Percentiles rank a stretch among this genome's conserved stretches.
Conservation (phyloP, 2,797 vertebrate species). For the Halcyon smyrnensis region DNA sequence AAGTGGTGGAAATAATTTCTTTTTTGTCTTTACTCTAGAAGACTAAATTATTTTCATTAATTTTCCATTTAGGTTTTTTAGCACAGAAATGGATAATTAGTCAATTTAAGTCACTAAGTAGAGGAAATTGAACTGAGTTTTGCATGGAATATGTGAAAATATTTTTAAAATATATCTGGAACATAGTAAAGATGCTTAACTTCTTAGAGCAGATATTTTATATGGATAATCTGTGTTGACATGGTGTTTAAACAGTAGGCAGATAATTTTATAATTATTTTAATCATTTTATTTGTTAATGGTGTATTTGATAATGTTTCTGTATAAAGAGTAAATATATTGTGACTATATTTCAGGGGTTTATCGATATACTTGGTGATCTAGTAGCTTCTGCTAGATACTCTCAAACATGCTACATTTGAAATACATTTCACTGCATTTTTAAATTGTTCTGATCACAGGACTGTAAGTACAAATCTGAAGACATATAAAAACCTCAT, state of each 20-base stretch:
- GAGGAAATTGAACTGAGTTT: neutral
- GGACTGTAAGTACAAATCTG: neutral
- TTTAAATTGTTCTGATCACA: neutral
- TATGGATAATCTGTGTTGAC: neutral
- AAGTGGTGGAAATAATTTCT: neutral
- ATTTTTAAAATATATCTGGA: neutral
- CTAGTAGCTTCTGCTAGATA: neutral
- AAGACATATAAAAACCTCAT: neutral
- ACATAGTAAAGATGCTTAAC: neutral
- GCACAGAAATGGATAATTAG: neutral
- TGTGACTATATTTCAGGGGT: neutral
- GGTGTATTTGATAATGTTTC: neutral
- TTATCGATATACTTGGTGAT: neutral
- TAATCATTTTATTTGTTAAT: neutral
- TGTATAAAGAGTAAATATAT: neutral
- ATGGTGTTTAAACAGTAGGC: neutral
- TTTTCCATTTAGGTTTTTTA: conserved; percentile 3
- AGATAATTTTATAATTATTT: neutral
- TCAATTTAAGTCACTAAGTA: conserved; percentile 12
- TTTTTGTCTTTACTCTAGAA: neutral
- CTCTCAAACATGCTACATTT: neutral
- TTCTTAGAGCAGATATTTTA: neutral
- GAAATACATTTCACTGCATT: neutral
- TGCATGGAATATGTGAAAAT: neutral
- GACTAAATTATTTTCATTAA: neutral